Conservation (phyloP, 2,797 vertebrate species). For the Vespertilio murinus region DNA sequence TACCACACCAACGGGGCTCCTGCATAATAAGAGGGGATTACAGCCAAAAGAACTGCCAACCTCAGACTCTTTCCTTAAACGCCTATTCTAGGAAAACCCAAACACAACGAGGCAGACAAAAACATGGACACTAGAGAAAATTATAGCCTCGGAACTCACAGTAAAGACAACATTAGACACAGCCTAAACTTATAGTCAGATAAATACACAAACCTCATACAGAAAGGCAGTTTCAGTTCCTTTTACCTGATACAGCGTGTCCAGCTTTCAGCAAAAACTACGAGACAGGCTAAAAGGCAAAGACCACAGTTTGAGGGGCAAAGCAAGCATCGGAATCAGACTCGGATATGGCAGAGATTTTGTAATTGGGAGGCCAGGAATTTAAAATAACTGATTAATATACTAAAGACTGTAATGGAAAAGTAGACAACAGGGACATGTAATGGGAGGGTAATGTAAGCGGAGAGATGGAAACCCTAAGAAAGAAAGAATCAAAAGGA, state of each 20-base stretch:
- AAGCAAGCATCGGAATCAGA: background rate
- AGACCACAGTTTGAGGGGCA: background rate
- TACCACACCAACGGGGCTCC: background rate
- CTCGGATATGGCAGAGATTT: background rate
- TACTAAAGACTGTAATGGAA: background rate
- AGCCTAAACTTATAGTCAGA: background rate
- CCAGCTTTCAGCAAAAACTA: background rate
- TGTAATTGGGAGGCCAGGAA: background rate
- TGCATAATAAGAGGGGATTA: background rate
- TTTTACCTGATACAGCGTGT: background rate
- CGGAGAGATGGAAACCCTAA: background rate
- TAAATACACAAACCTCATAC: background rate
- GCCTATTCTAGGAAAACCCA: background rate
- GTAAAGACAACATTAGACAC: background rate
- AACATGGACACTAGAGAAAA: background rate
- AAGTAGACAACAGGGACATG: background rate
- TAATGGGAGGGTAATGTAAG: background rate
- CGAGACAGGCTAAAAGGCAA: background rate
- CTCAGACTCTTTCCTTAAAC: background rate
- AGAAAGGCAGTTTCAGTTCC: background rate
- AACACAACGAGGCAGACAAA: background rate
- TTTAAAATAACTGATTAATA: constrained; percentile 2
- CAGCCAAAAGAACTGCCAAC: background rate
- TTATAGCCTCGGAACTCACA: background rate
- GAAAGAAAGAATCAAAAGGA: background rate